Base-by-base conservation (phyloP, 2,888 invertebrate genomes). In the Caenorhabditis sp. region DNA sequence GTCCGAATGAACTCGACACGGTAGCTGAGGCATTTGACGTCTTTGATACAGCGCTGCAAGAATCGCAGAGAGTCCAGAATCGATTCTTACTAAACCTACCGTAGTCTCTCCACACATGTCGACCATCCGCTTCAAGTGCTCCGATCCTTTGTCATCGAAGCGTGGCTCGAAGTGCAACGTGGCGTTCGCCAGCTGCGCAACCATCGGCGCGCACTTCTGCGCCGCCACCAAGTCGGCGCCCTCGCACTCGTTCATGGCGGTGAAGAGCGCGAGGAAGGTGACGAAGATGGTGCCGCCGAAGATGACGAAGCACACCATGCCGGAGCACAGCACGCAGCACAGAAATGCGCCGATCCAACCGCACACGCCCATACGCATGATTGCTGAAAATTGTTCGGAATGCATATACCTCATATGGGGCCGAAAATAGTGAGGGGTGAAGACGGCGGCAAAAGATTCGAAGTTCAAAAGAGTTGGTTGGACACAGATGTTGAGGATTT, bases 261-360 rank as follows among this genome's bases (percentile, higher is more conserved):
- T 72, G 47, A 61, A 59, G 0, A 72, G 44, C 5, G 72, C 72
- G 8, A 72, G 7, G 49, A 72, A 44, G 5, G 59, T 59, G 26
- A 72, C 49, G 24, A 47, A 61, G 7, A 72, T 19, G 35, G 72
- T 72, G 26, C 59, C 61, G 4, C 72, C 72, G 38, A 72, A 72
- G 19, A 72, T 72, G 12, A 72, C 7, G 2, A 61, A 61, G 35
- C 72, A 72, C 10, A 61, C 35, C 22, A 72, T 49, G 4, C 72
- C 72, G 35, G 72, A 72, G 59, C 72, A 72, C 2, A 72, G 24
- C 8, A 72, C 59, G 24, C 72, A 72, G 49, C 72, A 72, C 0
- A 72, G 22, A 7, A 72, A 58, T 0, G 72, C 58, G n/a, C 59
- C 47, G 47, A 72, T 72, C 72, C 72, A 72, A 0, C 59, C 72